Base-by-base conservation (phyloP, 2,888 invertebrate genomes). In the Pharmacophagus antenor region DNA sequence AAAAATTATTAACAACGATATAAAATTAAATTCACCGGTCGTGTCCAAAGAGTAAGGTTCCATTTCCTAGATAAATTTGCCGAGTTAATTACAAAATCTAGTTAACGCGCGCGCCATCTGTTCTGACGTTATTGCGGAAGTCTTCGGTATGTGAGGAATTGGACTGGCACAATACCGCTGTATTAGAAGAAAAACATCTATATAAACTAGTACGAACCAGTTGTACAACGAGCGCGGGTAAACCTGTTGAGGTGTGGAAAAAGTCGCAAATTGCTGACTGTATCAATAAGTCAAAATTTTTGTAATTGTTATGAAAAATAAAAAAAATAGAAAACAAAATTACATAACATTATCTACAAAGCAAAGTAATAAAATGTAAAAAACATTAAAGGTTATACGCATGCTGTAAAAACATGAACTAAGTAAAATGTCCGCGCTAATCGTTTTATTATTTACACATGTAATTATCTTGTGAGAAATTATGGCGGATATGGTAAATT, bases 91-190 rank as follows among this genome's bases (percentile, higher is more conserved):
- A 49, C 21, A 27, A 54, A 54, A 59, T 47, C 18, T 41, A 52
- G 46, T 42, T 47, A 48, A 50, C 56, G 27, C 27, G 17, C 27
- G 41, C 53, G 25, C 46, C 52, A 41, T 48, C 20, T 52, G 56
- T 48, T 56, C 52, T 52, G 47, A 52, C 58, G 48, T 25, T 31
- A 59, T 59, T 54, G 49, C 54, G 59, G 54, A 59, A 59, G 59
- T 59, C 54, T 54, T 21, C 25, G 18, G 23, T 48, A 58, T 54
- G 49, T 54, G 54, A 49, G 27, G 23, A 48, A 58, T 49, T 42
- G 42, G 25, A 58, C 25, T 20, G 27, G 41, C 21, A 54, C 21
- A 52, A 25, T 44, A 44, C 10, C 42, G n/a, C 17, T 21, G 41
- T 56, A 21, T 2, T 44, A 25, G 20, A 37, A 41, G 47, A 47